phyloP scores from a whole-genome alignment of 2,113 vertebrate species.

The Corythornis cristatus region DNA sequence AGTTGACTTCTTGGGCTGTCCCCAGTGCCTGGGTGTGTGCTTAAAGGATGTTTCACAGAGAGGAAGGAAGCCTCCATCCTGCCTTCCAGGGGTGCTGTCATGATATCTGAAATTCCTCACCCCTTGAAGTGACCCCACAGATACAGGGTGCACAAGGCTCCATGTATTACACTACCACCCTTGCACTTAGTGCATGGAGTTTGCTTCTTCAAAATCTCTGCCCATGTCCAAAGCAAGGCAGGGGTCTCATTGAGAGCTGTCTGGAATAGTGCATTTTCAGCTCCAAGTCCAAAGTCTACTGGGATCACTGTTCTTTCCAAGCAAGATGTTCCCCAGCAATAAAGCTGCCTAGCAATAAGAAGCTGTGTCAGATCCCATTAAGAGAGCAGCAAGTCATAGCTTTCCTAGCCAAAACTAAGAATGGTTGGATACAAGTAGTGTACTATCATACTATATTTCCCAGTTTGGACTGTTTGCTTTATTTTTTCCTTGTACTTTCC shows the following conservation, averaged over 20 bases:
- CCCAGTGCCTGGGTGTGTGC: background rate
- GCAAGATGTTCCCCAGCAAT: background rate
- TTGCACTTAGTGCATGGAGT: fast-evolving
- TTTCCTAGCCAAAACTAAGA: background rate
- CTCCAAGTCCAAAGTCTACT: background rate
- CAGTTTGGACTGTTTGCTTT: background rate
- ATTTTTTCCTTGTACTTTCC: background rate
- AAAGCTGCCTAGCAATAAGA: background rate
- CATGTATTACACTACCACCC: background rate
- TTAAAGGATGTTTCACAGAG: background rate
- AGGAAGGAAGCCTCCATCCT: background rate
- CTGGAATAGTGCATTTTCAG: background rate
- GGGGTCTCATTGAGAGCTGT: background rate
- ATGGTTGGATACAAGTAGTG: background rate
- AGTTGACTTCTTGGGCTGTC: background rate
- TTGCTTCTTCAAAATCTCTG: background rate
- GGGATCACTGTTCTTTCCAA: background rate
- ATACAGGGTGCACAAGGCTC: background rate
- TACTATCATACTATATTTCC: background rate
- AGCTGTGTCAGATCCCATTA: background rate
- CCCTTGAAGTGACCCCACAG: background rate
- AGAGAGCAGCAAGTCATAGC: background rate
- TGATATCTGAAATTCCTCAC: background rate
- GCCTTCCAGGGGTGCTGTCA: background rate
- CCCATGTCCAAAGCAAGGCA: background rate